A percentile compares a stretch with the other conserved stretches of the same genome.
These are phyloP conservation scores for Sander vitreus DNA, from an alignment of 2,113 vertebrate genomes.

Conservation along the genomic window DNA sequence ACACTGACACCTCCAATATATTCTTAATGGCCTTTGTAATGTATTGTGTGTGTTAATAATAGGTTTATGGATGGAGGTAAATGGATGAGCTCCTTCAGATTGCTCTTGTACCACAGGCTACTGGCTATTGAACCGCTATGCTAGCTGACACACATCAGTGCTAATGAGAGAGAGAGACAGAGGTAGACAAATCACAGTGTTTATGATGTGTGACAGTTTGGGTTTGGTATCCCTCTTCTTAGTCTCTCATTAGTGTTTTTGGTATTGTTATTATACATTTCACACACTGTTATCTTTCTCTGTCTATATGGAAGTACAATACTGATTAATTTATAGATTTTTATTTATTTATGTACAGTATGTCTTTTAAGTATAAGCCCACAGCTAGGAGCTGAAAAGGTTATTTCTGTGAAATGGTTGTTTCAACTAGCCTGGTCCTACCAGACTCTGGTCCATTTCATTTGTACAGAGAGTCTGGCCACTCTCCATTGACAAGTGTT, in stretches of 20 bases:
- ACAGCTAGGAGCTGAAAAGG: neutral
- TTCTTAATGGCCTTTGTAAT: constrained; percentile 58
- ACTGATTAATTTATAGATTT: too few relatives aligned
- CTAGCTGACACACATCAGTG: constrained; percentile 1
- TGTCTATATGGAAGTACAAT: neutral
- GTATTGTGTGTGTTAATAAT: constrained; percentile 36
- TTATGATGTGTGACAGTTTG: constrained; percentile 15
- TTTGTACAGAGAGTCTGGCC: too few relatives aligned
- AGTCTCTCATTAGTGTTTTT: neutral
- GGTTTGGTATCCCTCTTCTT: constrained; percentile 6
- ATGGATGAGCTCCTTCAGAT: constrained; percentile 47
- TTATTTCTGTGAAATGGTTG: too few relatives aligned
- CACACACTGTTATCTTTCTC: neutral
- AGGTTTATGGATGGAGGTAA: too few relatives aligned
- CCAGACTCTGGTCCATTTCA: too few relatives aligned
- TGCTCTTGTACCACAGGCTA: constrained; percentile 3
- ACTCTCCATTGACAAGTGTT: too few relatives aligned
- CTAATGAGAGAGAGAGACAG: constrained; percentile 24
- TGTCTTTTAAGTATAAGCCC: neutral
- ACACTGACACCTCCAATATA: constrained; percentile 46
- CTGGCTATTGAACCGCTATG: constrained; percentile 21
- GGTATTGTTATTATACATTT: neutral
- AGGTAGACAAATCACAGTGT: neutral
- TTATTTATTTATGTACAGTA: too few relatives aligned
- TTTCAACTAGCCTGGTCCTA: too few relatives aligned